These are phyloP conservation scores for Climacteris rufus DNA, from an alignment of 2,113 vertebrate species.

Conservation along the genomic window DNA sequence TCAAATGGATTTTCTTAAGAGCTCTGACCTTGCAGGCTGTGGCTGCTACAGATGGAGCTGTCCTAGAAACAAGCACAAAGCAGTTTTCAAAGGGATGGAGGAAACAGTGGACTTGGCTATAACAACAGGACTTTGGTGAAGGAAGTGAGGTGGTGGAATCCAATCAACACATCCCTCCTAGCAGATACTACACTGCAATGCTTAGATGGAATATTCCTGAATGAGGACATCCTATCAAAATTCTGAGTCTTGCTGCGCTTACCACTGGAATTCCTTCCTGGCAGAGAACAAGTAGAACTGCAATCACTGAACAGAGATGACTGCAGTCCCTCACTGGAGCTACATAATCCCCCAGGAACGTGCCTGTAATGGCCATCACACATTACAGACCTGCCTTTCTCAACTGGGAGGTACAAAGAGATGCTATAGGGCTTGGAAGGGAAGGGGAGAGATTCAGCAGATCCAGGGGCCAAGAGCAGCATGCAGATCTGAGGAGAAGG, in stretches of 20 bases:
- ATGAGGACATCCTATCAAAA: background rate
- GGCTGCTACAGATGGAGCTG: conserved; percentile 22
- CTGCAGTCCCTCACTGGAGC: background rate
- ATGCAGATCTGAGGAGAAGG: background rate
- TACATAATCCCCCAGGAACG: background rate
- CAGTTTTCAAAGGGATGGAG: background rate
- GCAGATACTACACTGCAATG: background rate
- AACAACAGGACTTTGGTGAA: background rate
- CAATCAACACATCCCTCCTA: background rate
- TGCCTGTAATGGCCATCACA: background rate
- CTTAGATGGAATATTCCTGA: background rate
- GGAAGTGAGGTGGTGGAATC: background rate
- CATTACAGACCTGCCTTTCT: background rate
- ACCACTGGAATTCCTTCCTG: background rate
- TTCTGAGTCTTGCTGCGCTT: background rate
- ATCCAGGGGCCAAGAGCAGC: background rate
- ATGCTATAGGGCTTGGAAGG: background rate
- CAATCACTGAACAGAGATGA: background rate
- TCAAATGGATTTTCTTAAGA: conserved; percentile 9
- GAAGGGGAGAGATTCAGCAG: background rate
- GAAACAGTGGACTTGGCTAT: background rate
- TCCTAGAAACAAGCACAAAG: background rate
- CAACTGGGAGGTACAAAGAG: background rate
- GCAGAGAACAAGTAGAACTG: background rate
- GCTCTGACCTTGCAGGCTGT: conserved; percentile 12